Percentiles rank a stretch among this genome's conserved stretches.
Conservation (phyloP, 1,140 invertebrate species). For the Cydia fagiglandana region DNA sequence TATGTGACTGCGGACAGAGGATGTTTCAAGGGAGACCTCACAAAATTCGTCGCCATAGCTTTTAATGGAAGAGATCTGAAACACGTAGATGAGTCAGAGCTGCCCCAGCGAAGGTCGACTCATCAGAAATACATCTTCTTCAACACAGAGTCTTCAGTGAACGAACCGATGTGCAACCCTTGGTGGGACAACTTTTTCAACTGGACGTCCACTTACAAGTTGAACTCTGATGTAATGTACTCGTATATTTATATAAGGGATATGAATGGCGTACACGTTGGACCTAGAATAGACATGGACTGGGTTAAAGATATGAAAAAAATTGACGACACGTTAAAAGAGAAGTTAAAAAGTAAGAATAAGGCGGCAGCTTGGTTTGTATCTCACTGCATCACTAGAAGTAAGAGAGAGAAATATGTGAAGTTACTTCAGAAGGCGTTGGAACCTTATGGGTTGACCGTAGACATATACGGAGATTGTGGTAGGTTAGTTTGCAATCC, state of each 20-base stretch:
- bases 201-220: constrained; percentile 81
- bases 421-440: constrained; percentile 80
- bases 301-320: constrained; percentile 27
- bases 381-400: constrained; percentile 82
- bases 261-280: constrained; percentile 39
- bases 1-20: background rate
- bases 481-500: constrained; percentile 62
- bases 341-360: constrained; percentile 15
- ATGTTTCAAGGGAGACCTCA: background rate
- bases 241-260: constrained; percentile 58
- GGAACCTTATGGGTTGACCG: constrained; percentile 49
- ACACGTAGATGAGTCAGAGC: background rate
- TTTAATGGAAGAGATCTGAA: background rate
- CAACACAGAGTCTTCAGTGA: constrained; percentile 38
- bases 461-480: constrained; percentile 87
- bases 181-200: constrained; percentile 75
- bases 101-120: background rate
- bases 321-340: background rate
- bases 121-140: constrained; percentile 17
- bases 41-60: constrained; percentile 2
- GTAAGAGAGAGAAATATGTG: constrained; percentile 81
- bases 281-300: constrained; percentile 35
- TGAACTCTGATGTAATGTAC: constrained; percentile 81
- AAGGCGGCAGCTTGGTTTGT: constrained; percentile 84
- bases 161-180: constrained; percentile 39